Base-by-base conservation (phyloP, 2,797 vertebrate species). In the Eleutherodactylus coqui region DNA sequence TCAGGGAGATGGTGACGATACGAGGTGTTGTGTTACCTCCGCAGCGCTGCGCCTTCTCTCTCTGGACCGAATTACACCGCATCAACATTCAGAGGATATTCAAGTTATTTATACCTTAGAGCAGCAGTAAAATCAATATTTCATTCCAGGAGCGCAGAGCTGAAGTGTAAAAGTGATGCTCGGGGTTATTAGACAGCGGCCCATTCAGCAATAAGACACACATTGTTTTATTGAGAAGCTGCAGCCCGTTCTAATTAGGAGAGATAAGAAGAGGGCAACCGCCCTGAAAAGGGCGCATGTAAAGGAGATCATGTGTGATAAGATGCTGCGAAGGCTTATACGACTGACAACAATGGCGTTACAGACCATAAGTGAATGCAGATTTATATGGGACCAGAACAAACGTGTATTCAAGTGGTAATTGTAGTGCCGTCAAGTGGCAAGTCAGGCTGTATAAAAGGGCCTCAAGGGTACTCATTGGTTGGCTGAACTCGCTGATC, bases 71-170 rank as follows among this genome's bases (percentile, higher is more conserved):
- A 67, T 75, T 76, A 84, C 82, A 36, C n/a, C 29, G 36, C 60
- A 76, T 82, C 81, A 76, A 77, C 72, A 70, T 78, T 82, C 62
- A 64, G 8, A 69, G 29, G 45, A 78, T 77, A 77, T 41, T 82
- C 85, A n/a, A 67, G 79, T 76, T 75, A 86, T 86, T 82, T 82
- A 86, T 77, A 69, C 69, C 70, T 80, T 34, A 43, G n/a, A 36
- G 85, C 47, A 29, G 79, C 27, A 64, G 82, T 82, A 86, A 69
- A 86, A 86, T 82, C 85, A 86, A 86, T 86, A 77, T 76, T 86
- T 82, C 85, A 67, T 86, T 82, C 79, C 21, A 29, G 41, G 58
- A 36, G 32, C 4, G 17, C 60, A 82, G 47, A 69, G 51, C 72
- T 77, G 73, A 78, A 58, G 70, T 82, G 80, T 82, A 82, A 86